A percentile compares a stretch with the other conserved stretches of the same genome.
These are phyloP conservation scores for Melitaea cinxia DNA, from an alignment of 1,140 invertebrate species.

Conservation along the genomic window DNA sequence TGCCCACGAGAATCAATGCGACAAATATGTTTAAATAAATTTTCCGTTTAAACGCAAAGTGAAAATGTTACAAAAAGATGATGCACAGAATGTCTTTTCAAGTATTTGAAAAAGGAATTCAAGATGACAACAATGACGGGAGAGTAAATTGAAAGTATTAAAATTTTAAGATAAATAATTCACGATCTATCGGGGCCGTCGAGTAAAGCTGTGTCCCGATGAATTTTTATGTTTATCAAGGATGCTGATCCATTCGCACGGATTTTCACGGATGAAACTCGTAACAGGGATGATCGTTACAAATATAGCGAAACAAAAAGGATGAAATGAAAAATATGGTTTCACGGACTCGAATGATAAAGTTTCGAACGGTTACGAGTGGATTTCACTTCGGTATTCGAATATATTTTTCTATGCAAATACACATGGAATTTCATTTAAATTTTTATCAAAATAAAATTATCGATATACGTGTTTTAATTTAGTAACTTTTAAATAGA, in stretches of 20 bases:
- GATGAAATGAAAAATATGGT: conserved; percentile 44
- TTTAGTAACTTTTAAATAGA: too few relatives aligned
- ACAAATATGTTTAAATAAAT: too few relatives aligned
- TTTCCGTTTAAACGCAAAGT: not conserved
- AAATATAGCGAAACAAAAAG: conserved; percentile 48
- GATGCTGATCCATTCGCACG: conserved; percentile 49
- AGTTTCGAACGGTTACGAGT: conserved; percentile 25
- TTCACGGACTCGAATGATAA: conserved; percentile 22
- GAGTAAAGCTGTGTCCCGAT: conserved; percentile 40
- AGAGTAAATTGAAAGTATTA: conserved; percentile 21
- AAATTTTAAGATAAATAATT: conserved; percentile 39
- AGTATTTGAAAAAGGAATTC: conserved; percentile 8
- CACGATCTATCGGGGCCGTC: conserved; percentile 37
- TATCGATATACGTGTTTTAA: too few relatives aligned
- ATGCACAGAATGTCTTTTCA: not conserved
- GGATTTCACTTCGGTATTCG: conserved; percentile 20
- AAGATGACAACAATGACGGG: conserved; percentile 13
- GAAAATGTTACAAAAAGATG: not conserved
- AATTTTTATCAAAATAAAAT: too few relatives aligned
- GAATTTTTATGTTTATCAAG: conserved; percentile 58
- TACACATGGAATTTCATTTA: too few relatives aligned
- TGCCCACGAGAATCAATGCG: too few relatives aligned
- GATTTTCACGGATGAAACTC: conserved; percentile 48
- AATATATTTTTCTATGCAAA: not conserved
- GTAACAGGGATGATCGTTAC: conserved; percentile 49